phyloP scores from a whole-genome alignment of 2,797 vertebrate genomes.

The Mallotus villosus region DNA sequence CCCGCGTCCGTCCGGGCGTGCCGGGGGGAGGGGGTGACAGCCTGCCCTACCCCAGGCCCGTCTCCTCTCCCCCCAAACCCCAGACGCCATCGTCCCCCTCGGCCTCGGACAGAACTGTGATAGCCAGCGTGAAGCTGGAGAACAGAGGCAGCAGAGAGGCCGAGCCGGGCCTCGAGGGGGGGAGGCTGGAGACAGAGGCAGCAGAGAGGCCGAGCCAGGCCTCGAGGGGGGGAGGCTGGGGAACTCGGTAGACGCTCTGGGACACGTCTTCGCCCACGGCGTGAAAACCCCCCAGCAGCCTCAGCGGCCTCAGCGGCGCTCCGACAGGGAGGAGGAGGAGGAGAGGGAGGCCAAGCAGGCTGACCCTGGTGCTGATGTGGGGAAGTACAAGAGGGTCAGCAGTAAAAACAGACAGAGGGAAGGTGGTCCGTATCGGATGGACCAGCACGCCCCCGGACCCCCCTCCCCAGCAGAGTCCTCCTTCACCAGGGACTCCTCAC shows the following conservation, averaged over 20 bases:
- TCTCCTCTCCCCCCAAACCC: constrained; percentile 55
- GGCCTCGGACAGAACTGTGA: constrained; percentile 74
- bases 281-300: constrained; percentile 77
- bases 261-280: constrained; percentile 79
- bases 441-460: constrained; percentile 78
- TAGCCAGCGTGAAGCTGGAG: constrained; percentile 80
- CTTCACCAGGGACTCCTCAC: constrained; percentile 79
- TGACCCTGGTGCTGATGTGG: constrained; percentile 53
- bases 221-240: constrained; percentile 47
- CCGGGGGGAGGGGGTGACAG: constrained; percentile 69
- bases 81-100: constrained; percentile 52
- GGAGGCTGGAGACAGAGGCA: constrained; percentile 73
- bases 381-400: constrained; percentile 63
- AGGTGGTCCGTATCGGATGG: constrained; percentile 71
- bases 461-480: constrained; percentile 70
- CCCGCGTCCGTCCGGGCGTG: constrained; percentile 69
- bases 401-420: constrained; percentile 71
- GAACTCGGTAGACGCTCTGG: constrained; percentile 70
- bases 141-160: constrained; percentile 64
- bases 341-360: constrained; percentile 45
- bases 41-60: constrained; percentile 58
- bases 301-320: constrained; percentile 57
- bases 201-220: constrained; percentile 52
- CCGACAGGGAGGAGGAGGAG: constrained; percentile 47
- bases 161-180: constrained; percentile 50